phyloP scores from a whole-genome alignment of 2,797 vertebrate species.

The Rhinogobio ventralis region DNA sequence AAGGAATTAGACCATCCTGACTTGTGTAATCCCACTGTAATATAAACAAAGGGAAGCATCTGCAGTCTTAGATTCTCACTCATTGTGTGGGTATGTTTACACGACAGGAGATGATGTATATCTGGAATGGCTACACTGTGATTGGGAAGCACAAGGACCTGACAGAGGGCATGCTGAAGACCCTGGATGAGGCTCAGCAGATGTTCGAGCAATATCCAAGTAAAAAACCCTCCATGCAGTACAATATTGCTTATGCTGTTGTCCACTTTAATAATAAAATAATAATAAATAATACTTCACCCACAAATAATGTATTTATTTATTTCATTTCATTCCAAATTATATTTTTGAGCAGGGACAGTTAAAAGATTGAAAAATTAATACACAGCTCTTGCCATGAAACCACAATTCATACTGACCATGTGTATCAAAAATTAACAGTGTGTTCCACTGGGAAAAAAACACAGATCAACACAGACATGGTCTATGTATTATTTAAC shows the following conservation, averaged over 20 bases:
- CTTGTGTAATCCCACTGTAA: neutral
- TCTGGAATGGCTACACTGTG: constrained; percentile 97
- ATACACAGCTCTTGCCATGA: neutral
- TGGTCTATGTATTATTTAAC: constrained; percentile 13
- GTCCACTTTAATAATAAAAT: neutral
- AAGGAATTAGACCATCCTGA: constrained; percentile 19
- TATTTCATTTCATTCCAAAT: neutral
- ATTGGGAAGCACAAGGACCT: constrained; percentile 93
- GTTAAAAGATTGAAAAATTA: neutral
- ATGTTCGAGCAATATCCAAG: constrained; percentile 84
- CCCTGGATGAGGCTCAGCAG: constrained; percentile 87
- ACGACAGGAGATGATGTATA: constrained; percentile 98
- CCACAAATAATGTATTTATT: neutral
- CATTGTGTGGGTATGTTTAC: constrained; percentile 19
- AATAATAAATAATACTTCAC: neutral
- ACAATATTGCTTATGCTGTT: neutral
- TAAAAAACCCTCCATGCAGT: constrained; percentile 66
- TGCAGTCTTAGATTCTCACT: constrained; percentile 15
- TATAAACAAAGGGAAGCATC: constrained; percentile 43
- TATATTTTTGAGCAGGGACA: neutral
- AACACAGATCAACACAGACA: neutral
- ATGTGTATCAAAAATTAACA: neutral
- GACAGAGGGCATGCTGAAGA: constrained; percentile 92
- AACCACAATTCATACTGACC: neutral
- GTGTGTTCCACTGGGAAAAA: neutral